phyloP scores from a whole-genome alignment of 2,113 vertebrate genomes.

The Paramisgurnus dabryanus region DNA sequence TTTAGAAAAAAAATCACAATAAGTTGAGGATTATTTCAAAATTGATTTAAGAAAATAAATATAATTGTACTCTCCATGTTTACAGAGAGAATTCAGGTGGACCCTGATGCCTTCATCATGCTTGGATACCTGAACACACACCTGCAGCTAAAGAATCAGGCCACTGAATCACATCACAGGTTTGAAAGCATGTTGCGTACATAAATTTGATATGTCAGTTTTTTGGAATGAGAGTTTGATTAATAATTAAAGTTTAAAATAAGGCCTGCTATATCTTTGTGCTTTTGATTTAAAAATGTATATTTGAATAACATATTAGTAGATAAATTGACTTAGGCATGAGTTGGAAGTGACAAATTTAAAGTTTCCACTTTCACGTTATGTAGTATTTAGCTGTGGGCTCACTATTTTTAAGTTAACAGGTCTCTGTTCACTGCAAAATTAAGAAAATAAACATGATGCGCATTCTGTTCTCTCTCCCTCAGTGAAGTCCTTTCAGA shows the following conservation, averaged over 20 bases:
- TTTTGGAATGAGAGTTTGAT: background rate
- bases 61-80: background rate
- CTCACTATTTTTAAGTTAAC: too few species aligned
- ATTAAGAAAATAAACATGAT: too few species aligned
- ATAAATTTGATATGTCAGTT: background rate
- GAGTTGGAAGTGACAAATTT: too few species aligned
- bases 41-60: background rate
- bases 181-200: constrained; percentile 55
- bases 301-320: too few species aligned
- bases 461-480: too few species aligned
- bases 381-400: too few species aligned
- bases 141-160: constrained; percentile 85
- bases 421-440: too few species aligned
- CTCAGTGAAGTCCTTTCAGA: too few species aligned
- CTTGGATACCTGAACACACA: constrained; percentile 92
- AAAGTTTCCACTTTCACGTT: too few species aligned
- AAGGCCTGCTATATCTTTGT: background rate
- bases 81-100: constrained; percentile 88
- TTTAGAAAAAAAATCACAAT: background rate
- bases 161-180: constrained; percentile 86
- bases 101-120: constrained; percentile 89
- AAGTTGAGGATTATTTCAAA: background rate
- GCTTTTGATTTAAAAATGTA: too few species aligned
- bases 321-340: too few species aligned
- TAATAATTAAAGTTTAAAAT: background rate